Base-by-base conservation (phyloP, 2,113 vertebrate genomes). In the Macquaria ambigua region DNA sequence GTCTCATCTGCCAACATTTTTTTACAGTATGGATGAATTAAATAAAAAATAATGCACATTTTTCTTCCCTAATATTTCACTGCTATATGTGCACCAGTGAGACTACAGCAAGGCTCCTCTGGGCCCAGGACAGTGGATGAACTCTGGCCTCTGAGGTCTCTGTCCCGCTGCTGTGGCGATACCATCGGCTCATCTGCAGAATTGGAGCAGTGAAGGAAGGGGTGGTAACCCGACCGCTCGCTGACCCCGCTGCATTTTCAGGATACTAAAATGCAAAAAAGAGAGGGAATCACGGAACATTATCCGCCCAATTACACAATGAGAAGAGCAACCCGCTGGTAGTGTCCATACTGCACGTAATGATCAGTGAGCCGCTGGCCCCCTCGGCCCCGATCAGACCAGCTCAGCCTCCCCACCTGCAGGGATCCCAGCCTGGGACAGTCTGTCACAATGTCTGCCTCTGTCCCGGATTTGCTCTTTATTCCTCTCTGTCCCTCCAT, bases 261-360 rank as follows among this genome's bases (percentile, higher is more conserved):
- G 88, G 87, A 91, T 79, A 78, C 88, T 89, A 85, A 94, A 93
- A 88, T 62, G n/a, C n/a, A n/a, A n/a, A 8, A 94, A 93, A 93
- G 85, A 93, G 88, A 93, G 85, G 87, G 89, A 90, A 94, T 95
- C 93, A 94, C 89, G 89, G 90, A 93, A 95, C 91, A 94, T 95
- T 93, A 93, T 94, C 86, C 89, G 89, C 94, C 91, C 92, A 95
- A 92, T 94, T 94, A 94, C 92, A 93, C 94, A 95, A 93, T 90
- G 92, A 94, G 83, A 93, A 93, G 89, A 93, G 90, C 83, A 77
- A 75, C 84, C 87, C 53, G 72, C 89, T 93, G 90, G 81, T 87
- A 70, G 73, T 69, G 86, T 88, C 76, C 76, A 89, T 79, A 86
- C 87, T 79, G 87, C 92, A 94, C 88, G 79, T 89, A 79, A 92